Evolutionary conservation across 2,113 vertebrate genomes (phyloP).

Genomic region (Carassius auratus): DNA sequence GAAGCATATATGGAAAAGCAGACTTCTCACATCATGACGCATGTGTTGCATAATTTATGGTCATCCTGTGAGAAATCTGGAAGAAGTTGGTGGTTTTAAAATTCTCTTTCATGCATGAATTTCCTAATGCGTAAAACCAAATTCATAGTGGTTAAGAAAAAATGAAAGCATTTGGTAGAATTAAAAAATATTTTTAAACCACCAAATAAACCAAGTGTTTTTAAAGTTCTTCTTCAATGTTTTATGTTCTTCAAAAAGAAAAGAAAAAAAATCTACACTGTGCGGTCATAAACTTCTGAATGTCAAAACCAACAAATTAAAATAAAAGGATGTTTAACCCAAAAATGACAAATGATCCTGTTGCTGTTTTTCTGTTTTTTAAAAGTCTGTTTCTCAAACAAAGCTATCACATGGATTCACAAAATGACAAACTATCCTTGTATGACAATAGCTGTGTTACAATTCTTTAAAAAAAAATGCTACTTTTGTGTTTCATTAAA

Average conservation of each 20-base stretch:
- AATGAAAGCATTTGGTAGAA: neutral
- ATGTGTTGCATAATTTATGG: slow-evolving; percentile 32
- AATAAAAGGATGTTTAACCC: neutral
- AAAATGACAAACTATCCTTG: neutral
- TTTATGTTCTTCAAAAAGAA: neutral
- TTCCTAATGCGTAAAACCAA: slow-evolving; percentile 3
- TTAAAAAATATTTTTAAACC: slow-evolving; percentile 48
- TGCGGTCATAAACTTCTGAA: no score
- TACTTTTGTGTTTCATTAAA: no score
- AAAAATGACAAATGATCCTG: neutral
- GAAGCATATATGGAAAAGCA: neutral
- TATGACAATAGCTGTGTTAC: no score
- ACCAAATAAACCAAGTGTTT: slow-evolving; percentile 9
- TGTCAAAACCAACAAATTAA: neutral
- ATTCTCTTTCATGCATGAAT: slow-evolving; percentile 42
- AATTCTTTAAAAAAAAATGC: no score
- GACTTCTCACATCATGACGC: neutral
- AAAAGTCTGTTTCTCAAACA: no score
- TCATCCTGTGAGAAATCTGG: neutral
- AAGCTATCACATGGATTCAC: neutral
- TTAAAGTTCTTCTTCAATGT: neutral
- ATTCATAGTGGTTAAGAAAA: slow-evolving; percentile 2
- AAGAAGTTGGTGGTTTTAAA: neutral
- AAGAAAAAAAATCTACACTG: neutral
- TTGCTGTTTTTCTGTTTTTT: neutral